A percentile compares a stretch with the other conserved stretches of the same genome.
Evolutionary conservation across 64 coral and sea anemone species (phyloP).

Genomic region (Astreopora myriophthalma): DNA sequence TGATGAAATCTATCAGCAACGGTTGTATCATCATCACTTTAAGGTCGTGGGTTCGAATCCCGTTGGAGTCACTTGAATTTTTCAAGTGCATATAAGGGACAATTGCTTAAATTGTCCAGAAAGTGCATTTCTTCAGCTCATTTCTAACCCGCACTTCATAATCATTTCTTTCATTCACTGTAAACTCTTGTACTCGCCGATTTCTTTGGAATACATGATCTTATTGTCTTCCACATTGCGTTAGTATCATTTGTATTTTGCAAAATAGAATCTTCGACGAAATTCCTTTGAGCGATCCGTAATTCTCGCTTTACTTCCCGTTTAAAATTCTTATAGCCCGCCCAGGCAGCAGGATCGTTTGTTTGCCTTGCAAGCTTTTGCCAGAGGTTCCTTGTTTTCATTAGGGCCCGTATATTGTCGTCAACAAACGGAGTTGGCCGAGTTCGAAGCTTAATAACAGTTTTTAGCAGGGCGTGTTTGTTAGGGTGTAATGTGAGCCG

Average conservation of each 20-base stretch:
- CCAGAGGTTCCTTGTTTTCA: neutral
- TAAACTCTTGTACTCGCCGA: too few relatives aligned
- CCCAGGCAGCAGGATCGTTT: neutral
- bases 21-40: too few relatives aligned
- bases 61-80: too few relatives aligned
- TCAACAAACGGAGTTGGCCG: neutral
- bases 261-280: neutral
- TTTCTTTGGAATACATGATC: neutral
- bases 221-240: neutral
- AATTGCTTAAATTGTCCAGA: too few relatives aligned
- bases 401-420: neutral
- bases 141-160: too few relatives aligned
- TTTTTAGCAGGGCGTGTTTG: constrained; percentile 10
- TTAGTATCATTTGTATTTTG: neutral
- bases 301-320: neutral
- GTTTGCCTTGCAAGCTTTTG: neutral
- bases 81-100: too few relatives aligned
- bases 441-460: neutral
- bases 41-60: too few relatives aligned
- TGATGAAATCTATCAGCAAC: neutral
- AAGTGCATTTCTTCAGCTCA: too few relatives aligned
- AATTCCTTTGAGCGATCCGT: neutral
- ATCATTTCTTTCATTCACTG: too few relatives aligned
- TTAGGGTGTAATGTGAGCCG: too few relatives aligned
- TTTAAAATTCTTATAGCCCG: neutral